Conservation (phyloP, 2,888 invertebrate genomes). For the Noctua fimbriata region DNA sequence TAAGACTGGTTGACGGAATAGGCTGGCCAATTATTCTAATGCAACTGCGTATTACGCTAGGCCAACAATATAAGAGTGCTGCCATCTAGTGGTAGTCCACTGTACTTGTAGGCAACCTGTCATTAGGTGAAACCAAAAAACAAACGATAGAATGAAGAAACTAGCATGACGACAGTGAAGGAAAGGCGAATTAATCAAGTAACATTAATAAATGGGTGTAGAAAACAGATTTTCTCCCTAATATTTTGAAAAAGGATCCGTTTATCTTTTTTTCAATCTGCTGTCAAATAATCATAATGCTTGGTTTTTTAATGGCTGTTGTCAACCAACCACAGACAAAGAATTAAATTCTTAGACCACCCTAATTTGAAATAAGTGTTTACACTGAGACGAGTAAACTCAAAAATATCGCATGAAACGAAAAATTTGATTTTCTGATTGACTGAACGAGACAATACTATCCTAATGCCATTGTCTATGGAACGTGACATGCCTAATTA, state of each 20-base stretch:
- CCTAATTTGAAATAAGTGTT: too few species aligned
- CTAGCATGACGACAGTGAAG: background rate
- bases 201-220: background rate
- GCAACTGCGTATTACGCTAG: background rate
- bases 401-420: background rate
- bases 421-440: background rate
- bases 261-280: slow-evolving; percentile 4
- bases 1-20: background rate
- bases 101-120: background rate
- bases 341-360: background rate
- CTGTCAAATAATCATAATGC: background rate
- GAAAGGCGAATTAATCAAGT: background rate
- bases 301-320: background rate
- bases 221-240: background rate
- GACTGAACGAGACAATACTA: background rate
- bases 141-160: background rate
- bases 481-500: background rate
- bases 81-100: background rate
- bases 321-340: background rate
- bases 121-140: background rate
- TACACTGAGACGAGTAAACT: background rate
- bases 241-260: background rate
- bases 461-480: background rate
- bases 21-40: background rate
- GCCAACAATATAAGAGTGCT: background rate